Conservation (phyloP, 2,888 invertebrate genomes). For the Camptogramma bilineatum region DNA sequence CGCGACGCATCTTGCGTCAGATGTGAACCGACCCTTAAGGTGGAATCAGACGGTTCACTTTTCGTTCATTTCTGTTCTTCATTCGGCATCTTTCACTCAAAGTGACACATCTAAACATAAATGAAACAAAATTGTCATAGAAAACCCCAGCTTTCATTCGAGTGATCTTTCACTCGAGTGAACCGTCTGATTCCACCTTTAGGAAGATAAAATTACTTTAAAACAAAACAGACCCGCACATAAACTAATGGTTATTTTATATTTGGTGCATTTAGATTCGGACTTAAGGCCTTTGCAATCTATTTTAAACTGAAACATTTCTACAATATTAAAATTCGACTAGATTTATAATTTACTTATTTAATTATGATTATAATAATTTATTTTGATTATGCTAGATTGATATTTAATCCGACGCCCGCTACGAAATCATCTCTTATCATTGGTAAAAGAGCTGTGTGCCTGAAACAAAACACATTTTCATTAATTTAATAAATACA, state of each 20-base stretch:
- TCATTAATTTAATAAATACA: conserved; percentile 2
- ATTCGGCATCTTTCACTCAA: no score
- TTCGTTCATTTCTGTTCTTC: no score
- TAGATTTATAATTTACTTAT: conserved; percentile 41
- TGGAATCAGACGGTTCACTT: no score
- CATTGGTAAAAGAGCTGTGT: conserved; percentile 87
- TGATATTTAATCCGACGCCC: conserved; percentile 86
- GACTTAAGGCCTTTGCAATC: conserved; percentile 28
- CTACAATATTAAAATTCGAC: conserved; percentile 49
- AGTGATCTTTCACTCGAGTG: no score
- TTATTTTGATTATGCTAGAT: conserved; percentile 75
- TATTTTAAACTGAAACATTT: conserved; percentile 38
- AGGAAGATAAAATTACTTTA: not conserved
- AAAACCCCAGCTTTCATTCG: no score
- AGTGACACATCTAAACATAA: no score
- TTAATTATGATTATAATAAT: conserved; percentile 24
- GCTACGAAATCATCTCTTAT: conserved; percentile 88
- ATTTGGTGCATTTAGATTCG: conserved; percentile 29
- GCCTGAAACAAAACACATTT: conserved; percentile 78
- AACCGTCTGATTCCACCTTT: no score
- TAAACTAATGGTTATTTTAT: conserved; percentile 5
- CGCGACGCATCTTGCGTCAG: no score
- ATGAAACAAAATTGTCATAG: no score
- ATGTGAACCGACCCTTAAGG: no score
- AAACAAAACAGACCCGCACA: not conserved